Evolutionary conservation across 2,888 invertebrate genomes (phyloP).

Genomic region (Itoplectis maculator): DNA sequence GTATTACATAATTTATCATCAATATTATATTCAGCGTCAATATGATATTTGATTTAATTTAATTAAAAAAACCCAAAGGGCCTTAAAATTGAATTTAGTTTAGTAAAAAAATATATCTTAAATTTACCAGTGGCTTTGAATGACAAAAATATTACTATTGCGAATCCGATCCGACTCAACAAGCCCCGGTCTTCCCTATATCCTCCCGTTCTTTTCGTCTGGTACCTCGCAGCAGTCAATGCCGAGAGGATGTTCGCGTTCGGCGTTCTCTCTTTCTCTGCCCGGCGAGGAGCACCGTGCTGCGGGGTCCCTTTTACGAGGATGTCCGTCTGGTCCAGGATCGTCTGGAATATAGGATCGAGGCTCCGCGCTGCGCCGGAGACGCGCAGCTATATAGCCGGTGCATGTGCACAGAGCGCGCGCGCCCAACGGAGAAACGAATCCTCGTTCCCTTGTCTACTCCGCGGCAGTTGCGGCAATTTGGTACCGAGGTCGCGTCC

Average conservation of each 20-base stretch:
- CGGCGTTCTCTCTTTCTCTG: conserved; percentile 28
- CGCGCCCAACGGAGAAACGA: conserved; percentile 7
- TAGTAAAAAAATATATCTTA: not conserved
- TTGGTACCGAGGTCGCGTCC: conserved; percentile 61
- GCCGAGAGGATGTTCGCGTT: conserved; percentile 45
- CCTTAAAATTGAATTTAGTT: no score
- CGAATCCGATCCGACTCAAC: not conserved
- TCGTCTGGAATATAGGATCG: conserved; percentile 54
- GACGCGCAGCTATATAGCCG: conserved; percentile 28
- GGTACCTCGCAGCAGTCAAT: conserved; percentile 49
- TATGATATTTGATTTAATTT: no score
- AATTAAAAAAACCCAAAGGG: no score
- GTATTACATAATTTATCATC: not conserved
- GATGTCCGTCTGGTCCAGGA: conserved; percentile 62
- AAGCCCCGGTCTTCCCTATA: not conserved
- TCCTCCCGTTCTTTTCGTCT: conserved; percentile 49
- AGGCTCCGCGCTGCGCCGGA: conserved; percentile 47
- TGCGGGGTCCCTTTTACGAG: conserved; percentile 60
- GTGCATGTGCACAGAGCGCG: conserved; percentile 7
- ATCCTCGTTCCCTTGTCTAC: conserved; percentile 27
- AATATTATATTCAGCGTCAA: no score
- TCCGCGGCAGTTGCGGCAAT: conserved; percentile 57
- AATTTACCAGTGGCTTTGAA: no score
- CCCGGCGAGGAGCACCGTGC: not conserved
- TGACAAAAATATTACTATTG: not conserved